Conservation (phyloP, 2,113 vertebrate genomes). For the Brachypteracias leptosomus region DNA sequence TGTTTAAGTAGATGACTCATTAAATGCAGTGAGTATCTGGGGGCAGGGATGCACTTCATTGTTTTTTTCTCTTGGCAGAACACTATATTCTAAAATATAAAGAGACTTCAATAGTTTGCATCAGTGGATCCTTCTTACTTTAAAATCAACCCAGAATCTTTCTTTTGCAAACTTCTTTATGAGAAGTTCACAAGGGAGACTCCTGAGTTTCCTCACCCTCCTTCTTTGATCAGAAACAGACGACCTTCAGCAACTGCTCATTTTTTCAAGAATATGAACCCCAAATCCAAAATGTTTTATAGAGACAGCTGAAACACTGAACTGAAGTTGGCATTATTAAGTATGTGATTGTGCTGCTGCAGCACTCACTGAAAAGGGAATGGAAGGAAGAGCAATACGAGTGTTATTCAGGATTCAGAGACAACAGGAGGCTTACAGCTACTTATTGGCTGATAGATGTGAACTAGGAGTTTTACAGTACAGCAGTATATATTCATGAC, state of each 20-base stretch:
- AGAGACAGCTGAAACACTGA: neutral
- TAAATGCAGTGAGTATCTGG: neutral
- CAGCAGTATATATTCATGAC: neutral
- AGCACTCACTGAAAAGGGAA: neutral
- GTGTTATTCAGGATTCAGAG: neutral
- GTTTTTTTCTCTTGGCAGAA: neutral
- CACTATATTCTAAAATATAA: neutral
- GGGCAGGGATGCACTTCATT: neutral
- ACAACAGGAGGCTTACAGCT: neutral
- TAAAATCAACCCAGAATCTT: neutral
- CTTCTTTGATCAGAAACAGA: neutral
- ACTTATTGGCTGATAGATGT: neutral
- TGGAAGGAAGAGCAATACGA: neutral
- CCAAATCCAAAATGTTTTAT: neutral
- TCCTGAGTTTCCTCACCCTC: neutral
- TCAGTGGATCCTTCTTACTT: neutral
- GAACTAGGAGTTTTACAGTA: neutral
- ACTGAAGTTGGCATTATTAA: neutral
- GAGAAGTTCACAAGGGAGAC: neutral
- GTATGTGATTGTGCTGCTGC: neutral
- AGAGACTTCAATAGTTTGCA: neutral
- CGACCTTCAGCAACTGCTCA: neutral
- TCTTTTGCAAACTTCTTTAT: neutral
- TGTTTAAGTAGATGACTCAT: constrained; percentile 58
- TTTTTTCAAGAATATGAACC: neutral